These are phyloP conservation scores for Rhea pennata DNA, from an alignment of 2,113 vertebrate species.

Conservation along the genomic window DNA sequence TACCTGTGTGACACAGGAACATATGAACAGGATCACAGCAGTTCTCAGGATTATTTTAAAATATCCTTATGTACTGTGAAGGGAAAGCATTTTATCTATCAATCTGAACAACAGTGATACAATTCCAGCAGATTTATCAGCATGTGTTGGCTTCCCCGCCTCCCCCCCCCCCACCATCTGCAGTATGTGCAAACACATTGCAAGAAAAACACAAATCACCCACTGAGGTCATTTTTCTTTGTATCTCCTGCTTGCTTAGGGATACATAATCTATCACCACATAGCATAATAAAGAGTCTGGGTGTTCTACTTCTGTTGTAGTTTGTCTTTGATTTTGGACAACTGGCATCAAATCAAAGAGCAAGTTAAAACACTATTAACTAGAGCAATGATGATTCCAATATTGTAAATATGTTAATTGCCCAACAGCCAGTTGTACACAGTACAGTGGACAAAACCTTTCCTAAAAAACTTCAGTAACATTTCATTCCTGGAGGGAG, in stretches of 20 bases:
- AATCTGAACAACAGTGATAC: not conserved
- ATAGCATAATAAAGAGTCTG: not conserved
- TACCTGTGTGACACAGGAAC: not conserved
- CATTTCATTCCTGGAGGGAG: not conserved
- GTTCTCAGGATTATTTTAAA: not conserved
- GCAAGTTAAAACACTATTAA: not conserved
- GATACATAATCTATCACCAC: not conserved
- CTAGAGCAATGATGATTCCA: not conserved
- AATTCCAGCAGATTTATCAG: constrained; percentile 22
- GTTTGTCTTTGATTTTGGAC: not conserved
- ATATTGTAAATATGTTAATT: not conserved
- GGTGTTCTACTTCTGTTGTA: not conserved
- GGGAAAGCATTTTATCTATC: not conserved
- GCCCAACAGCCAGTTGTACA: not conserved
- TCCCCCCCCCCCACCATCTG: constrained; percentile 39
- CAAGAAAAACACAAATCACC: constrained; percentile 36
- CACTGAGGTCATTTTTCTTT: constrained; percentile 23
- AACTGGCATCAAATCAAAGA: not conserved
- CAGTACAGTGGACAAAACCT: not conserved
- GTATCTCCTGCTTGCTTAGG: constrained; percentile 10
- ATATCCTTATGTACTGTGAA: not conserved
- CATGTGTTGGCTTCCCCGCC: not conserved
- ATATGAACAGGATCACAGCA: not conserved
- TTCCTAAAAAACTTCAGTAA: not conserved
- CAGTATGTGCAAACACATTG: constrained; percentile 5